A percentile compares a stretch with the other conserved stretches of the same genome.
phyloP scores from a whole-genome alignment of 2,888 invertebrate genomes.

The Poecilobothrus nobilitatus region DNA sequence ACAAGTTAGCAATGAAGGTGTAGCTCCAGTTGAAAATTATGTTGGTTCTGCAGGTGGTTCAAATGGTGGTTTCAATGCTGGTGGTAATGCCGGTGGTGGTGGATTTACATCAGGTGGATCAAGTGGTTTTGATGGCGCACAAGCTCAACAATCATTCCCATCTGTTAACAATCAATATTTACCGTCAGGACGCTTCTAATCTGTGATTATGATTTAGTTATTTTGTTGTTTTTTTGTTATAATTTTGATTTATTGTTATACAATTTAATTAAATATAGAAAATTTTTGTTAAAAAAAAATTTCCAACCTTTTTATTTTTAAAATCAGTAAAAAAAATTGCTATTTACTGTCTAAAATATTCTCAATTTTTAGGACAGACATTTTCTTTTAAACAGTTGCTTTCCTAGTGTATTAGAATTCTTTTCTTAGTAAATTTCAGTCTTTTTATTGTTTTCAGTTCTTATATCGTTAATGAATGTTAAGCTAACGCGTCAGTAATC shows the following conservation, averaged over 20 bases:
- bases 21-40: conserved; percentile 36
- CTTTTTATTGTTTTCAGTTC: too few relatives aligned
- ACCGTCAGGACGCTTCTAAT: neutral
- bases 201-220: neutral
- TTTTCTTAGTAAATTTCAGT: too few relatives aligned
- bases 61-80: neutral
- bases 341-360: too few relatives aligned
- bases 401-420: too few relatives aligned
- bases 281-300: neutral
- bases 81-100: neutral
- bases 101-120: neutral
- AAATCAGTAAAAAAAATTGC: too few relatives aligned
- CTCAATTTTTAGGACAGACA: too few relatives aligned
- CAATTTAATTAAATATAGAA: neutral
- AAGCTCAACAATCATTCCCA: neutral
- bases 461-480: too few relatives aligned
- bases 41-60: conserved; percentile 28
- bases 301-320: too few relatives aligned
- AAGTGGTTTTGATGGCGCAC: too few relatives aligned
- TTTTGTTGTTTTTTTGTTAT: neutral
- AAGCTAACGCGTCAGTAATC: too few relatives aligned
- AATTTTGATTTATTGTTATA: neutral
- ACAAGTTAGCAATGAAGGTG: conserved; percentile 30
- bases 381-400: too few relatives aligned
- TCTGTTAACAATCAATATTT: neutral